Conservation (phyloP, 2,797 vertebrate genomes). For the Sebastes glaucus region DNA sequence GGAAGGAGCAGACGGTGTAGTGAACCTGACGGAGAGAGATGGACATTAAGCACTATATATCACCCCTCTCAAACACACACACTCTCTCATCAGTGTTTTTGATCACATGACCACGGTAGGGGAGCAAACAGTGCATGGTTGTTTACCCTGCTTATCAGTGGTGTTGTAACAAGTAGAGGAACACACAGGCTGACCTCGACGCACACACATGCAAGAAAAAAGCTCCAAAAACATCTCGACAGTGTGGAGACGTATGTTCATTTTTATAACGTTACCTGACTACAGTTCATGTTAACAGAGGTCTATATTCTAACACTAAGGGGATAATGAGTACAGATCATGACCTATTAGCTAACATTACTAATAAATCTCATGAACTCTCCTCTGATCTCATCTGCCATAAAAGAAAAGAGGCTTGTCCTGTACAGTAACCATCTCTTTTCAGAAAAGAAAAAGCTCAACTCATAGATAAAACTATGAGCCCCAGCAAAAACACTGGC, state of each 20-base stretch:
- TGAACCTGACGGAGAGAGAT: conserved; percentile 17
- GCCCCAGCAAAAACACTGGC: conserved; percentile 20
- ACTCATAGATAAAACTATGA: conserved; percentile 33
- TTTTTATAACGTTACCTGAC: conserved; percentile 1
- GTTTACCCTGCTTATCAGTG: conserved; percentile 81
- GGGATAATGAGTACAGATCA: conserved; percentile 27
- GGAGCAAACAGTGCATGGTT: conserved; percentile 73
- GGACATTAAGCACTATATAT: conserved; percentile 9
- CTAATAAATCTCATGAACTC: conserved; percentile 60
- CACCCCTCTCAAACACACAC: not conserved
- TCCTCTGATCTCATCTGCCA: conserved; percentile 66
- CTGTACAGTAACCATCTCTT: conserved; percentile 43
- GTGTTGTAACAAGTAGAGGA: conserved; percentile 80
- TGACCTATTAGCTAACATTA: conserved; percentile 37
- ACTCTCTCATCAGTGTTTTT: conserved; percentile 52
- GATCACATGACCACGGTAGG: conserved; percentile 67
- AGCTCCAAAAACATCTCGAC: not conserved
- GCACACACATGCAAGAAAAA: conserved; percentile 42
- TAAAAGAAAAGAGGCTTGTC: conserved; percentile 55
- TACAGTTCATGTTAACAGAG: not conserved
- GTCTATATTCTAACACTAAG: conserved; percentile 6
- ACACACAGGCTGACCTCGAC: conserved; percentile 66
- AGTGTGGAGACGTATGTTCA: not conserved
- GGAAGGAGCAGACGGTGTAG: conserved; percentile 7
- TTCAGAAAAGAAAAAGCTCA: conserved; percentile 39